phyloP scores from a whole-genome alignment of 1,140 invertebrate species.

The Lordiphosa stackelbergi region DNA sequence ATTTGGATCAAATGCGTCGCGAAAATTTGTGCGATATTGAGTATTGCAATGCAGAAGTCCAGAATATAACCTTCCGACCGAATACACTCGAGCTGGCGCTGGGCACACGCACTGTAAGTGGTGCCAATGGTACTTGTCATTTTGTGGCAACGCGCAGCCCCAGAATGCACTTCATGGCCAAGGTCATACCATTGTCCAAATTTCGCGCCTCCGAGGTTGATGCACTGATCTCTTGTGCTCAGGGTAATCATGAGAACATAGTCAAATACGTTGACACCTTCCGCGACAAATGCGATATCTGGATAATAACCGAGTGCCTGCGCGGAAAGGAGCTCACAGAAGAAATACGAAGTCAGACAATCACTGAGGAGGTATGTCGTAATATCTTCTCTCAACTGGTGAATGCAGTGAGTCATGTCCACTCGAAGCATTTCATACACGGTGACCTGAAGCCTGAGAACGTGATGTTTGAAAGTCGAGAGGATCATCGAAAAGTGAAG shows the following conservation, averaged over 20 bases:
- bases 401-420: constrained; percentile 88
- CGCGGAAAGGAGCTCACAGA: constrained; percentile 92
- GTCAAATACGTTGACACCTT: constrained; percentile 89
- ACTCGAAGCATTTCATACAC: constrained; percentile 89
- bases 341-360: constrained; percentile 81
- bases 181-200: constrained; percentile 85
- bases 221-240: constrained; percentile 60
- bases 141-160: constrained; percentile 42
- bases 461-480: constrained; percentile 83
- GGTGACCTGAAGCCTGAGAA: constrained; percentile 95
- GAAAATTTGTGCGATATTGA: constrained; percentile 53
- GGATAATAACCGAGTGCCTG: constrained; percentile 90
- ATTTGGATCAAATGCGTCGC: constrained; percentile 54
- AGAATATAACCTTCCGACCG: constrained; percentile 52
- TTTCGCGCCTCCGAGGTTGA: constrained; percentile 70
- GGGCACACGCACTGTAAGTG: constrained; percentile 33
- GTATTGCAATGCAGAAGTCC: constrained; percentile 53
- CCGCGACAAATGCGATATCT: constrained; percentile 89
- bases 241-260: constrained; percentile 86
- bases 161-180: constrained; percentile 78
- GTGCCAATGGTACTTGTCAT: constrained; percentile 60
- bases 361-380: constrained; percentile 83
- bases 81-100: constrained; percentile 44
- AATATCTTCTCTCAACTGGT: constrained; percentile 87
- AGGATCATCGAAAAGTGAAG: constrained; percentile 81